Evolutionary conservation across 2,113 vertebrate genomes (phyloP).

Genomic region (Cavia porcellus): DNA sequence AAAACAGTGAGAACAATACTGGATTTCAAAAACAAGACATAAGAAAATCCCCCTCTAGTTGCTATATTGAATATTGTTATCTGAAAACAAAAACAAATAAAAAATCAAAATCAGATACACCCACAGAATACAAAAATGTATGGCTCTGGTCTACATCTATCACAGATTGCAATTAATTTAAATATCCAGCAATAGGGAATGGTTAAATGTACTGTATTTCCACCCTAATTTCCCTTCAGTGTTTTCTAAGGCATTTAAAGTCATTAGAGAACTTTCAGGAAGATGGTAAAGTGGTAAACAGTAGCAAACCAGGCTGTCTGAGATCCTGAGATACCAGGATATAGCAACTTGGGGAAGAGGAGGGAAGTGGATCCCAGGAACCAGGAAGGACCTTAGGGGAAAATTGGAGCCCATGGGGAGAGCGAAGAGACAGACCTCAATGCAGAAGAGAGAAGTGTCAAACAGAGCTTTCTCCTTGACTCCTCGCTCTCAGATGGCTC

Average conservation of each 20-base stretch:
- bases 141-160: not conserved
- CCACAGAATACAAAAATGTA: not conserved
- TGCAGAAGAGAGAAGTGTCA: not conserved
- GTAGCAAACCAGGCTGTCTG: no score
- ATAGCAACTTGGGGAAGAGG: not conserved
- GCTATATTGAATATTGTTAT: no score
- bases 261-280: not conserved
- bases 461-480: not conserved
- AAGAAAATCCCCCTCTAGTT: no score
- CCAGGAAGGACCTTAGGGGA: not conserved
- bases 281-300: not conserved
- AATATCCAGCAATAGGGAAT: not conserved
- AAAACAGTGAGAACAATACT: no score
- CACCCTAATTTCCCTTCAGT: not conserved
- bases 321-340: not conserved
- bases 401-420: not conserved
- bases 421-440: not conserved
- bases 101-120: not conserved
- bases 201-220: not conserved
- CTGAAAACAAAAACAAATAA: not conserved
- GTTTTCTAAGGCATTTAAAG: slow-evolving; percentile 36
- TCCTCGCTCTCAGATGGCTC: not conserved
- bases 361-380: not conserved
- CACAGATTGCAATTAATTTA: not conserved
- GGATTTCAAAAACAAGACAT: no score